phyloP scores from a whole-genome alignment of 2,797 vertebrate species.

The Acanthurus lineatus region DNA sequence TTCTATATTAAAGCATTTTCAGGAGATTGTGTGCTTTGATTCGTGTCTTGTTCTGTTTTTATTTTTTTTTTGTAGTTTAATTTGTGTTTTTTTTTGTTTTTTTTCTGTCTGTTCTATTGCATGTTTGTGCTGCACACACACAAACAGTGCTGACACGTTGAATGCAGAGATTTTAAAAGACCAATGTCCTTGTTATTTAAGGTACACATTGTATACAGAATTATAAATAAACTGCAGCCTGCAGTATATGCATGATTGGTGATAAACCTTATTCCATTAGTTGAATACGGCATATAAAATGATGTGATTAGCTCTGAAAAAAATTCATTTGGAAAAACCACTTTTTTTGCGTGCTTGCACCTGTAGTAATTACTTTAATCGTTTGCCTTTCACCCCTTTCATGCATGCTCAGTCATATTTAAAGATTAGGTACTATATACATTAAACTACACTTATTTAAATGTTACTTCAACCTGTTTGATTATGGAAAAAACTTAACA shows the following conservation, averaged over 20 bases:
- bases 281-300: not conserved
- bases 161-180: not conserved
- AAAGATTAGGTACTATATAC: too few relatives aligned
- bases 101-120: too few relatives aligned
- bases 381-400: too few relatives aligned
- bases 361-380: not conserved
- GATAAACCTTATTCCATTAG: not conserved
- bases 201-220: not conserved
- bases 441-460: not conserved
- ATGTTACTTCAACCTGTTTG: constrained; percentile 4
- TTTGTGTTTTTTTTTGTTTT: not conserved
- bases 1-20: not conserved
- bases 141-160: not conserved
- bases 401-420: too few relatives aligned
- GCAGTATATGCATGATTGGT: not conserved
- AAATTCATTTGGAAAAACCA: too few relatives aligned
- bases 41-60: not conserved
- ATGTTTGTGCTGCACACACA: too few relatives aligned
- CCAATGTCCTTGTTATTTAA: not conserved
- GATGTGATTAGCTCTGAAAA: not conserved
- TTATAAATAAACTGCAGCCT: not conserved
- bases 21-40: not conserved
- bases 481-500: not conserved
- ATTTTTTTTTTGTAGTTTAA: too few relatives aligned
- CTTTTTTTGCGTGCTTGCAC: not conserved